phyloP scores from a whole-genome alignment of 2,113 vertebrate genomes.

The Notarius quadriscutis region DNA sequence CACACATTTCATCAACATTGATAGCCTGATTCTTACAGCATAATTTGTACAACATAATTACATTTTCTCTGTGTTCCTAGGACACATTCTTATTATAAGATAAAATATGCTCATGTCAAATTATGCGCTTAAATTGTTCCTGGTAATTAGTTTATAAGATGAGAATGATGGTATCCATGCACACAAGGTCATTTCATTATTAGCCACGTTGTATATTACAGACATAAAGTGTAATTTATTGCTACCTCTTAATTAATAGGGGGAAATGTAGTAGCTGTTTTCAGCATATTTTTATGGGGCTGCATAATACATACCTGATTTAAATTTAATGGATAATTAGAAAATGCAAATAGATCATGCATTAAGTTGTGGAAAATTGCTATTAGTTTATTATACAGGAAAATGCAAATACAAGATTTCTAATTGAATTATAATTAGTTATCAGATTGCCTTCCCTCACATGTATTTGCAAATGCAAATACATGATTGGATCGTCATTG shows the following conservation, averaged over 20 bases:
- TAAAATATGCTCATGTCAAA: no score
- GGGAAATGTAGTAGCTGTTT: background rate
- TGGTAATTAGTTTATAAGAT: background rate
- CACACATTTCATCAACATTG: background rate
- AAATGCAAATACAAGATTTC: background rate
- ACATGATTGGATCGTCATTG: background rate
- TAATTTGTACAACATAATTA: background rate
- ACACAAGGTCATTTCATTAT: slow-evolving; percentile 7
- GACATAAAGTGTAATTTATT: slow-evolving; percentile 9
- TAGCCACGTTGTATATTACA: background rate
- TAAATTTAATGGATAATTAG: background rate
- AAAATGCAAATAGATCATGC: background rate
- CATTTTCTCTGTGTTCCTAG: background rate
- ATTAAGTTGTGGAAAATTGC: background rate
- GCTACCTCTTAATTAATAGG: background rate
- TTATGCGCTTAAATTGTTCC: background rate
- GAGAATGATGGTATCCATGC: background rate
- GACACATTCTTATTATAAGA: background rate
- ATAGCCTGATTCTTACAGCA: background rate
- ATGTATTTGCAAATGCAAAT: background rate
- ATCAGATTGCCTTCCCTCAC: background rate
- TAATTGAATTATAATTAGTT: background rate
- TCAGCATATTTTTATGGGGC: background rate
- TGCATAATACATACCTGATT: background rate
- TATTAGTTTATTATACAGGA: background rate